Evolutionary conservation across 2,888 invertebrate genomes (phyloP).

Genomic region (Ernsta delagoae): DNA sequence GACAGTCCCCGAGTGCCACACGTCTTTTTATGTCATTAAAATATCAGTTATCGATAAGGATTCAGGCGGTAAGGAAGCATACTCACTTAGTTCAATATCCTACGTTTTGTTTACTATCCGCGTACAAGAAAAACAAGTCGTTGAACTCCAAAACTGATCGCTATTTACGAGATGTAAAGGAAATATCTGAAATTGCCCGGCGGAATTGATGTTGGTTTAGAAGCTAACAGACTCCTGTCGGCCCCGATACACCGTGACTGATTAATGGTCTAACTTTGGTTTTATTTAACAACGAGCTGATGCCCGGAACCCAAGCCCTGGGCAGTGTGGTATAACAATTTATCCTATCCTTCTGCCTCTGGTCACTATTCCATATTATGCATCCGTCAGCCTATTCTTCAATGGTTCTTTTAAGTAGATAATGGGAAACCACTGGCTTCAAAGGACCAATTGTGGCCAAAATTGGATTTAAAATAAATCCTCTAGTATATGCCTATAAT

Average conservation of each 20-base stretch:
- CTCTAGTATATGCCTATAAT: too few species aligned
- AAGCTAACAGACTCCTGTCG: slow-evolving; percentile 6
- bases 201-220: slow-evolving; percentile 20
- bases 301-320: neutral
- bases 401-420: too few species aligned
- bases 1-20: too few species aligned
- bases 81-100: too few species aligned
- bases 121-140: neutral
- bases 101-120: too few species aligned
- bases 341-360: neutral
- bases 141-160: neutral
- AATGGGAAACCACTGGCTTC: too few species aligned
- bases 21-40: too few species aligned
- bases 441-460: too few species aligned
- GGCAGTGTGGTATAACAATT: neutral
- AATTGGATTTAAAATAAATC: too few species aligned
- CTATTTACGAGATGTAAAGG: neutral
- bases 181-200: slow-evolving; percentile 3
- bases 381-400: too few species aligned
- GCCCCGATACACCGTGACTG: slow-evolving; percentile 20
- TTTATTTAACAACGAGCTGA: slow-evolving; percentile 1
- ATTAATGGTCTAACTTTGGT: slow-evolving; percentile 4
- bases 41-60: too few species aligned
- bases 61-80: too few species aligned
- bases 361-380: neutral